Evolutionary conservation across 30 jellyfish, hydroid and myxozoan genomes (phyloP).

Genomic region (Nemopilema nomurai): DNA sequence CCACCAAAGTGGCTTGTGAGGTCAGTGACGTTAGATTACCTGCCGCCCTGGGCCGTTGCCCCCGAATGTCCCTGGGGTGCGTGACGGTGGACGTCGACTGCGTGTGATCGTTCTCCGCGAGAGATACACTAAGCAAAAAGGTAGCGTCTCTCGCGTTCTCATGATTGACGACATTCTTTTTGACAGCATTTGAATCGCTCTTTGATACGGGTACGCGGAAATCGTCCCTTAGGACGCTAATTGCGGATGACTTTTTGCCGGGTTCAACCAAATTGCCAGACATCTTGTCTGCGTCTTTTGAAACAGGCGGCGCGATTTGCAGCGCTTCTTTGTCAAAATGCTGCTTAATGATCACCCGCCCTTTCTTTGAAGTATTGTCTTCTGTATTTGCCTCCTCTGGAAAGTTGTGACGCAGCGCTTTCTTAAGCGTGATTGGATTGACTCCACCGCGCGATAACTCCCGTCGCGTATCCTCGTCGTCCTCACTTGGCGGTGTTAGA

Average conservation of each 20-base stretch:
- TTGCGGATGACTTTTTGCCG: conserved; percentile 80
- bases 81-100: conserved; percentile 18
- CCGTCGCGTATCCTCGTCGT: conserved; percentile 19
- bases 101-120: conserved; percentile 35
- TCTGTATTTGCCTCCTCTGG: conserved; percentile 44
- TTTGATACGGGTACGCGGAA: conserved; percentile 60
- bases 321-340: conserved; percentile 60
- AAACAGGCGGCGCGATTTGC: conserved; percentile 74
- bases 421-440: conserved; percentile 37
- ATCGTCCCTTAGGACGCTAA: conserved; percentile 80
- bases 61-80: conserved; percentile 47
- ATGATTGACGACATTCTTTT: conserved; percentile 14
- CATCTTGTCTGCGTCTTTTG: conserved; percentile 62
- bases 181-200: conserved; percentile 9
- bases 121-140: conserved; percentile 55
- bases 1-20: conserved; percentile 95
- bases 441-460: conserved; percentile 49
- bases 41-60: conserved; percentile 51
- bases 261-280: conserved; percentile 24
- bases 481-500: conserved; percentile 66
- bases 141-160: conserved; percentile 32
- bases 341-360: conserved; percentile 62
- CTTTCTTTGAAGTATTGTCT: conserved; percentile 28
- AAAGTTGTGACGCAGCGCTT: conserved; percentile 43
- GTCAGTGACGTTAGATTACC: conserved; percentile 79